Evolutionary conservation across 1,140 invertebrate genomes (phyloP), one percentile per base, ranked within the genome.

Genomic region (Phenacoccus solenopsis): DNA sequence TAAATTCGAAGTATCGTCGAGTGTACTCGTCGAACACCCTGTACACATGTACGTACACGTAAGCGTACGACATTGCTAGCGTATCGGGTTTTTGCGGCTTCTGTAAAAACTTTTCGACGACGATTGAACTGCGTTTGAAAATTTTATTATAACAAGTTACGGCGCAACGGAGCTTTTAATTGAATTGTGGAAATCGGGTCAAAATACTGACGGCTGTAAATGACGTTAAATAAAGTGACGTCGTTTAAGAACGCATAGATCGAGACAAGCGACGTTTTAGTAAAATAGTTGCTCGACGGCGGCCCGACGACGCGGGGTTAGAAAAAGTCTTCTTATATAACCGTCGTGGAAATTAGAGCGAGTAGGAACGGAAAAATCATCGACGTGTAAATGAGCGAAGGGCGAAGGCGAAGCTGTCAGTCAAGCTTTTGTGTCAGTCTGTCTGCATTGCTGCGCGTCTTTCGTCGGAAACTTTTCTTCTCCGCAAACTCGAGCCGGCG

Each of bases 191-290:
- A 49, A 49, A 49, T 49, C 38, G 38, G 38, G 38, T 49, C 38
- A 49, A 49, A 49, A 49, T 49, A 49, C 38, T 49, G 38, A 49
- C 38, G 38, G 38, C 38, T 49, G 38, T 49, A 49, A 49, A 49
- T 49, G 38, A 49, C 38, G 38, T 49, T 49, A 49, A 49, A 49
- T 49, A 49, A 49, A 49, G 38, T 49, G 38, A 49, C 38, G 38
- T 49, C 38, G 38, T 49, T 49, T 49, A 49, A 49, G 38, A 49
- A 49, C 38, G 38, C 38, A 49, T 49, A 49, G 38, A 49, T 49
- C 38, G 38, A 49, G 20, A 49, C 38, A 49, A 49, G 38, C 20
- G 38, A 49, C 38, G 38, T 49, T 49, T 49, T 49, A 16, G 12
- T 49, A 49, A 49, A 49, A 49, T 49, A 49, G 38, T 49, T 16